Evolutionary conservation across 2,797 vertebrate species (phyloP), one percentile per base, ranked within the genome.

Genomic region (Poeciliopsis presidionis): DNA sequence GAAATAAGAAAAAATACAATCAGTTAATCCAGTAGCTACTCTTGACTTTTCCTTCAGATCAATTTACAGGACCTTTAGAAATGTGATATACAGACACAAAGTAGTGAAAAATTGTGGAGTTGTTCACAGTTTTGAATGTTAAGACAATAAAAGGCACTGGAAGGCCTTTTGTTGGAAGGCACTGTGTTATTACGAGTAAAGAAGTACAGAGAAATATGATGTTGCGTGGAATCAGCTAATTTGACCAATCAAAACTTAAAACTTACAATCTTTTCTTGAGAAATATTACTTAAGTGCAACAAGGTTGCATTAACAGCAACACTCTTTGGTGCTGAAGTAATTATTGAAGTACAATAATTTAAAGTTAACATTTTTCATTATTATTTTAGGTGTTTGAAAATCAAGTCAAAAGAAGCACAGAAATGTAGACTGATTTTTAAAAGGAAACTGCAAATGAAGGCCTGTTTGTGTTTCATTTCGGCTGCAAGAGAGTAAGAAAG

Each of bases 1-100:
- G 91, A 51, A 84, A 63, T n/a, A 87, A 28, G 39, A 2, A 63
- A 81, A 78, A 3, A 73, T 78, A 79, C 57, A 59, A 36, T n/a
- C 6, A 30, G 49, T 59, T 45, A 43, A 47, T 72, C 2, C 16
- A 59, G 51, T 33, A 57, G 45, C 59, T 49, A 22, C 47, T 49
- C 59, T 39, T 9, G 20, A 47, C 22, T 11, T 39, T 14, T 39
- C 11, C 8, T 33, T 72, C 53, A 45, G 5, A 67, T 67, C 16
- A 61, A 11, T 16, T 18, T 18, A 33, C 13, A 36, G 39, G 39
- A 11, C 4, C 25, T n/a, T 18, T 70, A 43, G 28, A 45, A 70
- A 45, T 46, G 25, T 70, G 22, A 69, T 43, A 12, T 41, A 67
- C 36, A 11, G 18, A 41, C 20, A 43, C 18, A 43, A 70, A n/a